Conservation (phyloP, 2,888 invertebrate species). For the Halocaridina rubra region DNA sequence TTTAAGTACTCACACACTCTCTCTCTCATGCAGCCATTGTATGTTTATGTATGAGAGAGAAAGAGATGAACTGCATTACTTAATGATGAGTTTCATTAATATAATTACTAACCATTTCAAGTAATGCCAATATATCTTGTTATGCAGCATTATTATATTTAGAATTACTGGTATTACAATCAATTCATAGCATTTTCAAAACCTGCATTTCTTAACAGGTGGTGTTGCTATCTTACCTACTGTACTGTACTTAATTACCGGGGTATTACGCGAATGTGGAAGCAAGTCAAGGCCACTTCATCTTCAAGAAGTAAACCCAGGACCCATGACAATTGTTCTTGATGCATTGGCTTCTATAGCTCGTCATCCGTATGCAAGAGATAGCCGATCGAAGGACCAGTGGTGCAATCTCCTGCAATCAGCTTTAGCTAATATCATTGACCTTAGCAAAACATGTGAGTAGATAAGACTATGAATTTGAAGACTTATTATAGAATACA, state of each 20-base stretch:
- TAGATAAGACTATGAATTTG: conserved; percentile 1
- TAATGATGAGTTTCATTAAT: too few relatives aligned
- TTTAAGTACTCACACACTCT: too few relatives aligned
- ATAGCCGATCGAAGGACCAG: conserved; percentile 75
- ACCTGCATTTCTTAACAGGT: conserved; percentile 72
- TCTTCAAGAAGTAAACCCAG: neutral
- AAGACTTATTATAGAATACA: neutral
- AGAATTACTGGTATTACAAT: too few relatives aligned
- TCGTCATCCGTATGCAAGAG: conserved; percentile 77
- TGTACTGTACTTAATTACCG: conserved; percentile 88
- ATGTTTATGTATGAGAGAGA: too few relatives aligned
- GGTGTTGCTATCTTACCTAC: conserved; percentile 90
- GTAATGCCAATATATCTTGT: too few relatives aligned
- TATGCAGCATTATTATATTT: too few relatives aligned
- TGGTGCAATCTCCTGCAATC: conserved; percentile 89
- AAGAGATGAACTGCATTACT: too few relatives aligned
- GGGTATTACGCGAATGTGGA: conserved; percentile 74
- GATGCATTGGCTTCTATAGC: conserved; percentile 36
- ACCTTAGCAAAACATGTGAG: conserved; percentile 81
- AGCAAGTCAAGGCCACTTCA: neutral
- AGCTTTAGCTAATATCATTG: conserved; percentile 88
- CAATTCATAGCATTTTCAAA: too few relatives aligned
- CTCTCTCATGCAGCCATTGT: too few relatives aligned
- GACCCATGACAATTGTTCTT: conserved; percentile 23
- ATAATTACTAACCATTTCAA: too few relatives aligned